Base-by-base conservation (phyloP, 1,140 invertebrate genomes). In the Cydia amplana region DNA sequence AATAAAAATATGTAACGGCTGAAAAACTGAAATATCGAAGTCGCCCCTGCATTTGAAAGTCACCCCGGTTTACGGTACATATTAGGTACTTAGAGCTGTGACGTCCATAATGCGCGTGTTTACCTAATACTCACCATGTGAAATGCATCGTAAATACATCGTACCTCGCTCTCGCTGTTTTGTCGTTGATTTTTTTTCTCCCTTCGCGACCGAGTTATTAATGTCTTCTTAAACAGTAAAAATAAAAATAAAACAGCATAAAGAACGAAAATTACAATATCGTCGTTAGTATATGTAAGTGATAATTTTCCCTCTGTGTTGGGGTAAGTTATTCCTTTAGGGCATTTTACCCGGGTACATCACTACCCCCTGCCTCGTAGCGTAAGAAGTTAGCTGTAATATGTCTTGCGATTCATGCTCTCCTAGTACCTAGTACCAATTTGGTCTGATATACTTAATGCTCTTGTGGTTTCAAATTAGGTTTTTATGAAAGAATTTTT, bases 401-500 rank as follows among this genome's bases (percentile, higher is more conserved):
- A 60, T 60, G 2, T 60, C 55, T 60, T 23, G 18, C 20, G 20
- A 23, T 20, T 23, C 51, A 18, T 55, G n/a, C n/a, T 55, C 16
- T 55, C n/a, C 51, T 55, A 20, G 18, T 60, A 60, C n/a, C 51
- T 55, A 20, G 18, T 60, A 60, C 55, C 55, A 23, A 60, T 60
- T 60, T 60, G 16, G 55, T 60, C n/a, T 60, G 16, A 10, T 55
- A 7, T 23, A n/a, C n/a, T n/a, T n/a, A 60, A 12, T 60, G 20
- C 18, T 60, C 16, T 60, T 60, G 18, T 20, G 18, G 51, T 60
- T 60, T 60, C n/a, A 20, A 23, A 60, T 12, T 12, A 20, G 18
- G 7, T 60, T 23, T 23, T 60, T 23, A 60, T n/a, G 9, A 55
- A n/a, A 55, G n/a, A n/a, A 18, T 14, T 43, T 12, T 12, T 1